Percentiles rank a stretch among this genome's conserved stretches.
Conservation (phyloP, 2,888 invertebrate genomes). For the Lordiphosa andalusiaca region DNA sequence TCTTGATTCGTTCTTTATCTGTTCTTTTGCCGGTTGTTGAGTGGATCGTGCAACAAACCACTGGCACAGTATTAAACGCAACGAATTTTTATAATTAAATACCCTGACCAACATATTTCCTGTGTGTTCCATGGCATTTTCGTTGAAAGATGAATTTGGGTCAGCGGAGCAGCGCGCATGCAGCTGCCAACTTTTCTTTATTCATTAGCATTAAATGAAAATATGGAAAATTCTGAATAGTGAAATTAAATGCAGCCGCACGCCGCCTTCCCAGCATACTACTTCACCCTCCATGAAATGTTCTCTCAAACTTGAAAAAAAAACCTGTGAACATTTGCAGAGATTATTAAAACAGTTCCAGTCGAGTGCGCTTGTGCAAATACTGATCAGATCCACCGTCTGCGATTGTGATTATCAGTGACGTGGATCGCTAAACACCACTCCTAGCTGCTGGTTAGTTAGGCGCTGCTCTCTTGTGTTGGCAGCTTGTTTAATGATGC, state of each 20-base stretch:
- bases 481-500: slow-evolving; percentile 47
- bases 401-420: slow-evolving; percentile 32
- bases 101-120: slow-evolving; percentile 35
- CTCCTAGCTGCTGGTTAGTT: slow-evolving; percentile 28
- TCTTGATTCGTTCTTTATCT: not conserved
- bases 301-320: no score
- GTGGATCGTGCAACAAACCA: slow-evolving; percentile 19
- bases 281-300: no score
- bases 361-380: slow-evolving; percentile 9
- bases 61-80: slow-evolving; percentile 25
- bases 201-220: slow-evolving; percentile 34
- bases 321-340: not conserved
- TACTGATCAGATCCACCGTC: slow-evolving; percentile 16
- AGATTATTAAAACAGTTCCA: slow-evolving; percentile 15
- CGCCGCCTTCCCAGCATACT: no score
- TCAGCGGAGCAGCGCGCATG: slow-evolving; percentile 27
- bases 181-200: slow-evolving; percentile 39
- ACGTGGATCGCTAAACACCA: slow-evolving; percentile 33
- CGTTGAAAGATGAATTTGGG: slow-evolving; percentile 38
- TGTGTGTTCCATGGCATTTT: slow-evolving; percentile 8
- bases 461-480: slow-evolving; percentile 26
- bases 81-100: slow-evolving; percentile 35
- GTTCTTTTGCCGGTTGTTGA: slow-evolving; percentile 1
- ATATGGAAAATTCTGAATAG: slow-evolving; percentile 26
- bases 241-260: slow-evolving; percentile 28